A percentile compares a stretch with the other conserved stretches of the same genome.
Conservation (phyloP, 2,797 vertebrate genomes). For the Spea hammondii region DNA sequence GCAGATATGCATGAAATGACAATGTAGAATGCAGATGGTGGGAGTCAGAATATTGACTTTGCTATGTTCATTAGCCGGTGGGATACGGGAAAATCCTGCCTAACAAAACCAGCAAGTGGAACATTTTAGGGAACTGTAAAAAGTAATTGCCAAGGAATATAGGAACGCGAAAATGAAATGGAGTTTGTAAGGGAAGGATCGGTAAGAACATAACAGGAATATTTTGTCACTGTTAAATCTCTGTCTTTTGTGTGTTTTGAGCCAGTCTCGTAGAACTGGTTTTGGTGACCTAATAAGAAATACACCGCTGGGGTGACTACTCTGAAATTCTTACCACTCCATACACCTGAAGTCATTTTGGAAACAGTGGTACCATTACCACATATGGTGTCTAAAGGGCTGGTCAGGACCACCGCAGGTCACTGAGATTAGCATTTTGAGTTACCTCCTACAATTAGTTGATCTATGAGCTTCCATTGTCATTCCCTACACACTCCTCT, state of each 20-base stretch:
- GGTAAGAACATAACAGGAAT: not conserved
- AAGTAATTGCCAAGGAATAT: slow-evolving; percentile 39
- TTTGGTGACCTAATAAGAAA: no score
- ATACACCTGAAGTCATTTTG: not conserved
- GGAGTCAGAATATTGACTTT: slow-evolving; percentile 46
- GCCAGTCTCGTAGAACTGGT: not conserved
- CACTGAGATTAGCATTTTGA: no score
- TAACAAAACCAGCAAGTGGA: slow-evolving; percentile 40
- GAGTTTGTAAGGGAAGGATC: not conserved
- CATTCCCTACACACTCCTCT: no score
- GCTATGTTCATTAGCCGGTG: slow-evolving; percentile 44
- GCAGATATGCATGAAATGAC: slow-evolving; percentile 44
- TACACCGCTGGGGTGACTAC: no score
- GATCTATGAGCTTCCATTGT: no score
- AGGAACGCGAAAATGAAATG: slow-evolving; percentile 10
- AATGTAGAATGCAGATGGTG: slow-evolving; percentile 50
- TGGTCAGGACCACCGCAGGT: no score
- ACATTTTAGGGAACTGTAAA: slow-evolving; percentile 46
- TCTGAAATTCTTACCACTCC: no score
- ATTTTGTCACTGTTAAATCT: not conserved
- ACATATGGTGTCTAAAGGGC: not conserved
- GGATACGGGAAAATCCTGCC: slow-evolving; percentile 35
- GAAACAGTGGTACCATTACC: not conserved
- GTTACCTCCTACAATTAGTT: no score
- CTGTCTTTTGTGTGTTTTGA: not conserved